Conservation (phyloP, 2,888 invertebrate genomes). For the Noctuana brunneofusca region DNA sequence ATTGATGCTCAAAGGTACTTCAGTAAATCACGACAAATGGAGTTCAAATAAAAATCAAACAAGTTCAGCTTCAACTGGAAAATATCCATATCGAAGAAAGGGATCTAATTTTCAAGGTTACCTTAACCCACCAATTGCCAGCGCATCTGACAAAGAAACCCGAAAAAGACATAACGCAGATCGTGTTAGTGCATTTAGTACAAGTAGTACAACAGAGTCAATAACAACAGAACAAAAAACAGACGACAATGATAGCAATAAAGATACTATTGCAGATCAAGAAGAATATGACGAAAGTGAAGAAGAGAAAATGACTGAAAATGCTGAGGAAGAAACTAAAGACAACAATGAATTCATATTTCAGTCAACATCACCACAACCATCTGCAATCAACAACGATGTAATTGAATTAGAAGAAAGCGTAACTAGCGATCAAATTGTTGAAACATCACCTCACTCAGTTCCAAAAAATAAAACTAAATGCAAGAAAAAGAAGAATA, state of each 20-base stretch:
- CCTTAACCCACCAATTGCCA: slow-evolving; percentile 53
- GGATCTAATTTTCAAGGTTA: slow-evolving; percentile 75
- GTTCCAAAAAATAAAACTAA: slow-evolving; percentile 66
- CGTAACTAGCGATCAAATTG: slow-evolving; percentile 47
- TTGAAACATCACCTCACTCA: slow-evolving; percentile 47
- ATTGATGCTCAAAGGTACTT: slow-evolving; percentile 70
- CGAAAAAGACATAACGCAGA: slow-evolving; percentile 53
- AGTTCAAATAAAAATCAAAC: slow-evolving; percentile 48
- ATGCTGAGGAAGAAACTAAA: slow-evolving; percentile 48
- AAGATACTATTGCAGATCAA: slow-evolving; percentile 21
- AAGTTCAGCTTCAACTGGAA: slow-evolving; percentile 43
- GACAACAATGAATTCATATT: slow-evolving; percentile 64
- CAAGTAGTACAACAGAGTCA: slow-evolving; percentile 39
- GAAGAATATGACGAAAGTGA: slow-evolving; percentile 44
- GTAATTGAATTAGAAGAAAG: slow-evolving; percentile 46
- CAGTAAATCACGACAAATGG: slow-evolving; percentile 77
- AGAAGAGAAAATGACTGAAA: slow-evolving; percentile 36
- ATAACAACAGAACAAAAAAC: slow-evolving; percentile 37
- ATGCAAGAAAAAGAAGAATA: slow-evolving; percentile 71
- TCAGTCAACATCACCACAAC: slow-evolving; percentile 46
- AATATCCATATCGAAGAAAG: slow-evolving; percentile 56
- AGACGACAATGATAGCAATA: slow-evolving; percentile 22
- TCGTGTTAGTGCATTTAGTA: slow-evolving; percentile 42
- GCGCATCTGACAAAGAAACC: slow-evolving; percentile 46
- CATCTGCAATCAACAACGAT: slow-evolving; percentile 48